Evolutionary conservation across 2,888 invertebrate species (phyloP), one percentile per base, ranked within the genome.

Genomic region (Synergus laeviventris): DNA sequence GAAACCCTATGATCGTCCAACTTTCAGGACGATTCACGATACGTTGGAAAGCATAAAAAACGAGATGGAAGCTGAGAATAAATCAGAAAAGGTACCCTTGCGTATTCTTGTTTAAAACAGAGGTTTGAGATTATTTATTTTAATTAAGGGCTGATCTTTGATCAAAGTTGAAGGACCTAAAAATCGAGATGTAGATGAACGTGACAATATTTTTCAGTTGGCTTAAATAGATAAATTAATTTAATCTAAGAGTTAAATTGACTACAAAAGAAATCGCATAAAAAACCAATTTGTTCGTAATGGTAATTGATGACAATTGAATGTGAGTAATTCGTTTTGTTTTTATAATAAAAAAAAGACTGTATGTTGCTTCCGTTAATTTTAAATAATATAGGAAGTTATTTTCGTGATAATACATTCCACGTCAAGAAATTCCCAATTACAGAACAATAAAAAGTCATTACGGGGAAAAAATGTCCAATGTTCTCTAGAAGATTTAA

Each of bases 1-100:
- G 85, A 96, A 97, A 89, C 96, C 98, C 0, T 93, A 93, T 80
- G 95, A 96, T 86, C 93, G 98, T 79, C 98, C 98, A 12, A 94
- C 95, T 86, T 99, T 99, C 91, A 93, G 95, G 86, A 93, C 94
- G 78, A 96, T 97, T 86, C 94, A 95, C 89, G 95, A 96, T 87
- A 95, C 95, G 77, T 92, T 97, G 83, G 95, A 96, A 88, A 94
- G 93, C 86, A 95, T 96, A 82, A 91, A 91, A 74, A 87, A 87
- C 70, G 91, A 92, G 76, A 84, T 92, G 78, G 91, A 90, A 77
- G 86, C 87, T 74, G 89, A 89, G 61, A 89, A 89, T 73, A 89
- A 88, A 56, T 86, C 87, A 2, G 88, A 88, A 76, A 91, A 88
- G 77, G 86, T 88, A 78, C 87, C 88, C 5, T 77, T 91, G 74